Base-by-base conservation (phyloP, 2,888 invertebrate species). In the Noctua janthina region DNA sequence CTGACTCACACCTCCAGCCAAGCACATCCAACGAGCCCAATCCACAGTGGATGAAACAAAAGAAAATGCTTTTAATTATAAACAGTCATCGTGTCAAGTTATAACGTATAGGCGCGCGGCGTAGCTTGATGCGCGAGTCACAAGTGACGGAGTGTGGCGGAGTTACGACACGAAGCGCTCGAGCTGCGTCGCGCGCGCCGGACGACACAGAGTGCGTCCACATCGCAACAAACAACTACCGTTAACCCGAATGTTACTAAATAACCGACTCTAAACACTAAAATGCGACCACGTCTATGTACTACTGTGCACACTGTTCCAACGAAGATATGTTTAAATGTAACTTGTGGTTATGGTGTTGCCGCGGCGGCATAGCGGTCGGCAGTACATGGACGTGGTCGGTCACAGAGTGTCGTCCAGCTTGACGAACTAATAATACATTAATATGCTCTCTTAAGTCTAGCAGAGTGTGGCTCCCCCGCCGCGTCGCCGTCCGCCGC, bases 21-120 rank as follows among this genome's bases (percentile, higher is more conserved):
- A 94, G 94, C 94, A 94, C 92, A 95, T 95, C 95, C 95, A 94
- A 93, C 92, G 95, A 96, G 91, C 93, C 95, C 95, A 95, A 96
- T 96, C 96, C 96, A 96, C 95, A 97, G 96, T 93, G 96, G 96
- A 96, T 97, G 97, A 96, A 97, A 97, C 96, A 97, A 97, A 97
- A 97, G 96, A 96, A 95, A 96, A 95, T 94, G 91, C 92, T 93
- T 96, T 96, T 96, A 95, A 94, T 95, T 93, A 92, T 90, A 95
- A 93, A 92, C 90, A 87, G 88, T 91, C 88, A 90, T 86, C 77
- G 83, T 77, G 81, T 83, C 81, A 80, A 75, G 66, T 72, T 71
- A 77, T 69, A 85, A 81, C 78, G 84, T 43, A 64, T 13, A 15
- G 13, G 74, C 70, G 78, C 74, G 74, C 78, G 78, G 1, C 87